Evolutionary conservation across 2,888 invertebrate species (phyloP).

Genomic region (Allophyes oxyacanthae): DNA sequence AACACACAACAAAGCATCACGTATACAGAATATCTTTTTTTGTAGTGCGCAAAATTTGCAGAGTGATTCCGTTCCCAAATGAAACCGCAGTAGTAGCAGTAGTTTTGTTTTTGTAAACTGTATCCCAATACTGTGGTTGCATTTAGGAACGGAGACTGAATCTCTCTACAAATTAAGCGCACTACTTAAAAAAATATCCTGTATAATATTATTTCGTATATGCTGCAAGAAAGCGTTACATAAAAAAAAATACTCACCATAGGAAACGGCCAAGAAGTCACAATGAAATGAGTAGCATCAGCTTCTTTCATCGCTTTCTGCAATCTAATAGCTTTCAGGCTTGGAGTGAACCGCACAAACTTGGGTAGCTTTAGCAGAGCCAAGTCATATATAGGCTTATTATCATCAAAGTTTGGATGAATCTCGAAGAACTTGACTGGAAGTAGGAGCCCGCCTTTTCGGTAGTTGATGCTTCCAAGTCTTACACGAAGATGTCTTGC

Average conservation of each 20-base stretch:
- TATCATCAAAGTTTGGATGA: constrained; percentile 77
- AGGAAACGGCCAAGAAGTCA: constrained; percentile 72
- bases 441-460: constrained; percentile 70
- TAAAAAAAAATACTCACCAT: constrained; percentile 45
- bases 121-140: too few relatives aligned
- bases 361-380: constrained; percentile 72
- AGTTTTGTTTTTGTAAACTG: too few relatives aligned
- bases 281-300: constrained; percentile 73
- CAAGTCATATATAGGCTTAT: constrained; percentile 72
- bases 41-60: too few relatives aligned
- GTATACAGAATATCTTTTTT: too few relatives aligned
- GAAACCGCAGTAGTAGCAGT: too few relatives aligned
- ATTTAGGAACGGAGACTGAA: too few relatives aligned
- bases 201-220: too few relatives aligned
- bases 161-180: too few relatives aligned
- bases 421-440: constrained; percentile 74
- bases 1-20: too few relatives aligned
- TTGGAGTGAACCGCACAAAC: constrained; percentile 61
- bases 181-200: too few relatives aligned
- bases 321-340: constrained; percentile 67
- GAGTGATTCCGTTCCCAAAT: too few relatives aligned
- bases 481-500: constrained; percentile 69
- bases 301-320: constrained; percentile 57
- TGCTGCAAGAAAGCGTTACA: too few relatives aligned
- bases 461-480: constrained; percentile 79